A percentile compares a stretch with the other conserved stretches of the same genome.
Evolutionary conservation across 2,113 vertebrate genomes (phyloP).

Genomic region (Bufo bufo): DNA sequence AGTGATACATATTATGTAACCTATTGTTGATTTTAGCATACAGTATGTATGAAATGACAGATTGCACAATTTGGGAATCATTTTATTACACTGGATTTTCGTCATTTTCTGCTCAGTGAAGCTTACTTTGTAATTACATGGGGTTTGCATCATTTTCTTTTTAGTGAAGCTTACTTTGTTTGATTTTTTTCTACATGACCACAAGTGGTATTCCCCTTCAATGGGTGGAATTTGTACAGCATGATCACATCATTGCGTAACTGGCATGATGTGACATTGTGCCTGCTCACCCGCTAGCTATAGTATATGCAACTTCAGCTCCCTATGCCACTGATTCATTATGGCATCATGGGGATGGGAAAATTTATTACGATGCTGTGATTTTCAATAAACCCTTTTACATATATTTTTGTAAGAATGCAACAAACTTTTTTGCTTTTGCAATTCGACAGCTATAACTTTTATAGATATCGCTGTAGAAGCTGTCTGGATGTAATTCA

Average conservation of each 20-base stretch:
- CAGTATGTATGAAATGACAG: neutral
- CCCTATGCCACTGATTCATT: no score
- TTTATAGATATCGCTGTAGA: no score
- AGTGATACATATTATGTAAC: neutral
- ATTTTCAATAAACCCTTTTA: no score
- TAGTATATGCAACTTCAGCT: no score
- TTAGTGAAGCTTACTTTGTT: no score
- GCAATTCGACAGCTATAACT: no score
- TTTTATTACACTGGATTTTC: neutral
- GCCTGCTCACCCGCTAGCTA: neutral
- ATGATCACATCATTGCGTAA: neutral
- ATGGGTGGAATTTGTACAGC: neutral
- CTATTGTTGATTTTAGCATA: neutral
- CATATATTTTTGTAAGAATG: no score
- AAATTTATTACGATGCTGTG: no score
- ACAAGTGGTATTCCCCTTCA: neutral
- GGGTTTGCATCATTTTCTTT: no score
- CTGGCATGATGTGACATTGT: neutral
- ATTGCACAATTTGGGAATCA: neutral
- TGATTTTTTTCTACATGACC: neutral
- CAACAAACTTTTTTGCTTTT: no score
- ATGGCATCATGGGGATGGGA: no score
- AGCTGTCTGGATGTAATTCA: no score
- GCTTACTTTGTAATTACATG: neutral
- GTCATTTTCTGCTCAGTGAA: neutral